phyloP scores from a whole-genome alignment of 1,140 invertebrate species.

The Cydia pomonella region DNA sequence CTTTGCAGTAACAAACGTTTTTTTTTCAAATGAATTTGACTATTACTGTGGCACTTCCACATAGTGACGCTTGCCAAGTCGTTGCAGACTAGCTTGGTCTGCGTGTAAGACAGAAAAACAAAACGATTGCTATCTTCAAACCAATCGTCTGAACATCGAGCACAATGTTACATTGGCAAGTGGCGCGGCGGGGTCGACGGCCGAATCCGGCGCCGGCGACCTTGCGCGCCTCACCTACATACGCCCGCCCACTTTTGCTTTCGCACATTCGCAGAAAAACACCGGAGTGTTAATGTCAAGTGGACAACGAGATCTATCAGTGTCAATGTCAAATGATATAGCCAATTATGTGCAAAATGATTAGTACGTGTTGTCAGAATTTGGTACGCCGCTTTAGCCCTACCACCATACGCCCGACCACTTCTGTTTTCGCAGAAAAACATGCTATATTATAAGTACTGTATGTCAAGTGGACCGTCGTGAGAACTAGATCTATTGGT shows the following conservation, averaged over 20 bases:
- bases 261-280: conserved; percentile 75
- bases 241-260: conserved; percentile 75
- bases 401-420: too few relatives aligned
- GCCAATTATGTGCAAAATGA: not conserved
- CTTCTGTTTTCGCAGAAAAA: too few relatives aligned
- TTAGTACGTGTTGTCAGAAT: too few relatives aligned
- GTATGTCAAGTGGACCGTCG: too few relatives aligned
- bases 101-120: conserved; percentile 1
- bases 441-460: too few relatives aligned
- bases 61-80: too few relatives aligned
- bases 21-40: too few relatives aligned
- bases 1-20: too few relatives aligned
- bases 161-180: conserved; percentile 38
- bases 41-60: too few relatives aligned
- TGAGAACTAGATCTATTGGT: too few relatives aligned
- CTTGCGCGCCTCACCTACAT: conserved; percentile 76
- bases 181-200: conserved; percentile 56
- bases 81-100: too few relatives aligned
- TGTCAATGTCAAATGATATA: not conserved
- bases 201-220: conserved; percentile 74
- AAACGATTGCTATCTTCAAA: conserved; percentile 26
- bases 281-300: conserved; percentile 33
- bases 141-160: conserved; percentile 36
- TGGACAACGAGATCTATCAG: conserved; percentile 19
- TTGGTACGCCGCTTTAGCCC: too few relatives aligned